phyloP scores from a whole-genome alignment of 2,797 vertebrate species.

The Lophura swinhoii region DNA sequence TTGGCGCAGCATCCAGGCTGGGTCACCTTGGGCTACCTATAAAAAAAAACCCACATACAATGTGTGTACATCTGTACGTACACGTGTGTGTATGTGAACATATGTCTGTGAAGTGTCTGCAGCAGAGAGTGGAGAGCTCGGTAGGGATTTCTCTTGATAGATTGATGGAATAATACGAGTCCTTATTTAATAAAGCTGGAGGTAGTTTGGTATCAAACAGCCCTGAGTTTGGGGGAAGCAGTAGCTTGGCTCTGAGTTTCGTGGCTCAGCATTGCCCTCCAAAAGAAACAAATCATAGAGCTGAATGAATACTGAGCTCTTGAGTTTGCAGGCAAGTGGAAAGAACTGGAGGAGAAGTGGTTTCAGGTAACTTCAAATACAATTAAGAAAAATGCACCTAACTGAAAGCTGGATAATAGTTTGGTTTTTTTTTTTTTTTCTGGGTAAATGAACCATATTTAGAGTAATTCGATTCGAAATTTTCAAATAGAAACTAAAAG shows the following conservation, averaged over 20 bases:
- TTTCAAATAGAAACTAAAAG: background rate
- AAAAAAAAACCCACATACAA: background rate
- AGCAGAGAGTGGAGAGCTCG: background rate
- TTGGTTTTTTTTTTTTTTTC: background rate
- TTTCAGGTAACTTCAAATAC: slow-evolving; percentile 17
- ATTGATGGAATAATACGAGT: background rate
- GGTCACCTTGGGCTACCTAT: slow-evolving; percentile 34
- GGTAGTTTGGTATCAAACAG: slow-evolving; percentile 45
- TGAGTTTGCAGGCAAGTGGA: slow-evolving; percentile 27
- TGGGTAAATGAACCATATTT: background rate
- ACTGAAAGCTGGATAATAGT: background rate
- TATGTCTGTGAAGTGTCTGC: background rate
- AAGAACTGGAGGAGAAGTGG: background rate
- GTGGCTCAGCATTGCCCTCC: background rate
- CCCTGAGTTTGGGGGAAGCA: slow-evolving; percentile 31
- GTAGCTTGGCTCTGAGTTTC: background rate
- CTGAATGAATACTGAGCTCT: slow-evolving; percentile 27
- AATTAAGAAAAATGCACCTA: slow-evolving; percentile 9
- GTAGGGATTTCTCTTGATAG: slow-evolving; percentile 6
- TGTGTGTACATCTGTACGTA: background rate
- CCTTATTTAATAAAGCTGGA: slow-evolving; percentile 59
- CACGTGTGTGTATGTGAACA: background rate
- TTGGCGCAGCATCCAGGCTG: background rate
- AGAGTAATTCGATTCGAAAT: background rate
- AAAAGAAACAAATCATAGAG: slow-evolving; percentile 4